These are phyloP conservation scores for Lapara coniferarum DNA, from an alignment of 2,888 invertebrate species.

Conservation along the genomic window DNA sequence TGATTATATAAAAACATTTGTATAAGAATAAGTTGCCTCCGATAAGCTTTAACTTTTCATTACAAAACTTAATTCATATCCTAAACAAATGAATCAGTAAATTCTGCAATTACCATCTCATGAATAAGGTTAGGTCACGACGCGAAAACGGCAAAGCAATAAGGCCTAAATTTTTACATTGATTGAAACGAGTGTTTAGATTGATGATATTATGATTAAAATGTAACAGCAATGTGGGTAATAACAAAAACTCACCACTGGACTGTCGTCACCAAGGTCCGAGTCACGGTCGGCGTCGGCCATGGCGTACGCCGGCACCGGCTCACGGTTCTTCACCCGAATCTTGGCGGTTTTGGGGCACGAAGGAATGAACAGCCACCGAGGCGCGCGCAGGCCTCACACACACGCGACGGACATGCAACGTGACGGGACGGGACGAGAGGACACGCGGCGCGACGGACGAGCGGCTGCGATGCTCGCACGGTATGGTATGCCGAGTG, in stretches of 20 bases:
- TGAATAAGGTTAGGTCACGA: slow-evolving; percentile 1
- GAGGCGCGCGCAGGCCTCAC: slow-evolving; percentile 62
- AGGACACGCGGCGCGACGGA: slow-evolving; percentile 41
- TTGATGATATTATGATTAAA: background rate
- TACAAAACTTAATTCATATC: background rate
- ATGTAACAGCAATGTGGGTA: background rate
- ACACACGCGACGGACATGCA: slow-evolving; percentile 66
- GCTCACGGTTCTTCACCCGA: slow-evolving; percentile 94
- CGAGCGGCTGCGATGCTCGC: slow-evolving; percentile 64
- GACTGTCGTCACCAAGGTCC: slow-evolving; percentile 89
- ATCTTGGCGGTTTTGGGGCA: slow-evolving; percentile 86
- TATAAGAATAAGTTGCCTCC: background rate
- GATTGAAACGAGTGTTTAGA: no score
- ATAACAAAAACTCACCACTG: slow-evolving; percentile 86
- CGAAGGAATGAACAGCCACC: slow-evolving; percentile 63
- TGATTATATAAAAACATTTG: background rate
- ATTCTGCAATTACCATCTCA: background rate
- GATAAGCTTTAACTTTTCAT: background rate
- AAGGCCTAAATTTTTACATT: background rate
- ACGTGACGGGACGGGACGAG: slow-evolving; percentile 41
- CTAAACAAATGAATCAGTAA: background rate
- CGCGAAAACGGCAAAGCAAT: background rate
- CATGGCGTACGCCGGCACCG: slow-evolving; percentile 93
- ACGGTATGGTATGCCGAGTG: slow-evolving; percentile 65
- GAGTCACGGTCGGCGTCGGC: slow-evolving; percentile 87